These are phyloP conservation scores for Spilosoma lubricipeda DNA, from an alignment of 2,888 invertebrate genomes.

Conservation along the genomic window DNA sequence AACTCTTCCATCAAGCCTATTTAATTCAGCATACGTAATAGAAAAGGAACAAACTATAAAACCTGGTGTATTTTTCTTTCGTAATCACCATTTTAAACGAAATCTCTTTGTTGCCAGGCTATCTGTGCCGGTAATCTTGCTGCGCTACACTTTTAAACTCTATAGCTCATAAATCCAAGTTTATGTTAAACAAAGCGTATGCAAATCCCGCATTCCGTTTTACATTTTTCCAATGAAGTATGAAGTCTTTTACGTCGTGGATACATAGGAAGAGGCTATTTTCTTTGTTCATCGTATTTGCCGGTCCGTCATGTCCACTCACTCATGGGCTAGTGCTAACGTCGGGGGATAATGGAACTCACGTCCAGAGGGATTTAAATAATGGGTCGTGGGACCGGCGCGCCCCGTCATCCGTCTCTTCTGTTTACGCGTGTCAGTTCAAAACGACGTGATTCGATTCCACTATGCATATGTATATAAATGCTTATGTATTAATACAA, in stretches of 20 bases:
- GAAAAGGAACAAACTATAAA: neutral
- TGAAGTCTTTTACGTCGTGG: conserved; percentile 32
- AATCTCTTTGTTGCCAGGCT: conserved; percentile 26
- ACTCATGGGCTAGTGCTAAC: conserved; percentile 57
- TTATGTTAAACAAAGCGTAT: conserved; percentile 47
- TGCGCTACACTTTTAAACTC: conserved; percentile 17
- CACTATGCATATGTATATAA: conserved; percentile 23
- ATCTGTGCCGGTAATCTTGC: conserved; percentile 2
- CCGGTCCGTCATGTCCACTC: conserved; percentile 67
- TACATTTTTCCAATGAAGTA: conserved; percentile 36
- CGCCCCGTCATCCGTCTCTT: conserved; percentile 57
- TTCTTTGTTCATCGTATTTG: conserved; percentile 64
- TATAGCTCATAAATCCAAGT: conserved; percentile 34
- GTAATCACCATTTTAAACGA: neutral
- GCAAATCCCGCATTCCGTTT: conserved; percentile 35
- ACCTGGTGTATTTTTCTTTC: neutral
- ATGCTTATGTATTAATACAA: conserved; percentile 6
- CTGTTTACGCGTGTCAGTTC: conserved; percentile 63
- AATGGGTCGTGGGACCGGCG: conserved; percentile 68
- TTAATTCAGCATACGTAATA: too few species aligned
- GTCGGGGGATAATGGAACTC: conserved; percentile 72
- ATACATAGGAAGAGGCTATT: conserved; percentile 46
- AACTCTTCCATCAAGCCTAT: too few species aligned
- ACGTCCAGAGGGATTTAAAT: conserved; percentile 79
- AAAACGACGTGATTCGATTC: conserved; percentile 57